phyloP scores from a whole-genome alignment of 2,113 vertebrate genomes.

The Cranoglanis bouderius region DNA sequence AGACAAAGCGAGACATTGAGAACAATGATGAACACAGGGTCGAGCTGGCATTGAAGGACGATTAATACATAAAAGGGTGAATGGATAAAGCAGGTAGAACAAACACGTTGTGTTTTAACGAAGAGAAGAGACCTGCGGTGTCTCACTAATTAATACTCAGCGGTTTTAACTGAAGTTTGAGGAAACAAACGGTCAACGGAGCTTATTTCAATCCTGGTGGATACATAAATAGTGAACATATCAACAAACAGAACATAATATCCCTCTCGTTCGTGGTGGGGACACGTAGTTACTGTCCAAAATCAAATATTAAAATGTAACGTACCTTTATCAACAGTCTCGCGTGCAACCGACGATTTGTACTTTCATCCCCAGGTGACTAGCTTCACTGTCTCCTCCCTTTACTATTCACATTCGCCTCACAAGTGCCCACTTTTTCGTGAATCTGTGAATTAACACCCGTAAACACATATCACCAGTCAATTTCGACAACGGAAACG shows the following conservation, averaged over 20 bases:
- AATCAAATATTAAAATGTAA: background rate
- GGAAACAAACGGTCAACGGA: background rate
- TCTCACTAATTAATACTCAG: background rate
- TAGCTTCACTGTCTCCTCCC: background rate
- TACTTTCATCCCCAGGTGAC: conserved; percentile 15
- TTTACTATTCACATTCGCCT: background rate
- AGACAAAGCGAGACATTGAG: background rate
- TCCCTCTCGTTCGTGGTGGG: background rate
- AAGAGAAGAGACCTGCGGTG: too few species aligned
- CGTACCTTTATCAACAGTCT: conserved; percentile 29
- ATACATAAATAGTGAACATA: background rate
- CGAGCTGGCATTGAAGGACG: background rate
- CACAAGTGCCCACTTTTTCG: background rate
- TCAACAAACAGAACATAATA: background rate
- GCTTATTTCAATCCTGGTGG: background rate
- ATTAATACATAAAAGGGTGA: background rate
- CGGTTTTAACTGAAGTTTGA: conserved; percentile 15
- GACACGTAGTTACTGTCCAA: background rate
- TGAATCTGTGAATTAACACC: background rate
- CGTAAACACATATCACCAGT: background rate
- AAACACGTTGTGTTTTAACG: background rate
- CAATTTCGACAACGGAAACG: background rate
- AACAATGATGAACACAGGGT: conserved; percentile 8
- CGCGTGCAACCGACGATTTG: conserved; percentile 9
- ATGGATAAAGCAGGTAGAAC: background rate